Conservation (phyloP, 2,113 vertebrate species). For the Microcebus murinus region DNA sequence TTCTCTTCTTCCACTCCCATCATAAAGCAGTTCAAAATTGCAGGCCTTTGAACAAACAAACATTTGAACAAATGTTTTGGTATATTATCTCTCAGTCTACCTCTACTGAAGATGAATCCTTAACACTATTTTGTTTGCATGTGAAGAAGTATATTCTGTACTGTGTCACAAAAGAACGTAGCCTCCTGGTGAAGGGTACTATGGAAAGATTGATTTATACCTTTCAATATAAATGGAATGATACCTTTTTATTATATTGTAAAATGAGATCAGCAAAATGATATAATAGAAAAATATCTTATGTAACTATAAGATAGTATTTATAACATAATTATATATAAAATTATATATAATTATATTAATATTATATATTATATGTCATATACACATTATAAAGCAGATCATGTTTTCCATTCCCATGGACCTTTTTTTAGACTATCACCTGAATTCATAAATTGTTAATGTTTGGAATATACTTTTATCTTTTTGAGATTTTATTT, state of each 20-base stretch:
- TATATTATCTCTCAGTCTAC: background rate
- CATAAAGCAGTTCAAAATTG: background rate
- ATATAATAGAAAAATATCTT: background rate
- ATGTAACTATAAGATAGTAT: background rate
- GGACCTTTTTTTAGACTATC: background rate
- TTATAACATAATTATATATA: background rate
- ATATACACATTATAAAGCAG: background rate
- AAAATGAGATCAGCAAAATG: background rate
- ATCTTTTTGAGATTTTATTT: background rate
- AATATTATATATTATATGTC: background rate
- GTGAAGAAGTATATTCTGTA: background rate
- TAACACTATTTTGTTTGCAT: background rate
- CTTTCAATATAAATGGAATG: background rate
- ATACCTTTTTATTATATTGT: background rate
- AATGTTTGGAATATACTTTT: background rate
- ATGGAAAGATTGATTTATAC: background rate
- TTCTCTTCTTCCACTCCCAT: slow-evolving; percentile 24
- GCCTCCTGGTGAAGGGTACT: background rate
- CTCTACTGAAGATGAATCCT: background rate
- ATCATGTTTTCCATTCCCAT: background rate
- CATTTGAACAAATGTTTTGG: background rate
- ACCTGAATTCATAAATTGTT: slow-evolving; percentile 19
- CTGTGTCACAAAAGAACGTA: background rate
- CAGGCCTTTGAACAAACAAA: background rate
- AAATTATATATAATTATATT: background rate